A percentile compares a stretch with the other conserved stretches of the same genome.
Conservation (phyloP, 2,797 vertebrate genomes). For the Danio aesculapii region DNA sequence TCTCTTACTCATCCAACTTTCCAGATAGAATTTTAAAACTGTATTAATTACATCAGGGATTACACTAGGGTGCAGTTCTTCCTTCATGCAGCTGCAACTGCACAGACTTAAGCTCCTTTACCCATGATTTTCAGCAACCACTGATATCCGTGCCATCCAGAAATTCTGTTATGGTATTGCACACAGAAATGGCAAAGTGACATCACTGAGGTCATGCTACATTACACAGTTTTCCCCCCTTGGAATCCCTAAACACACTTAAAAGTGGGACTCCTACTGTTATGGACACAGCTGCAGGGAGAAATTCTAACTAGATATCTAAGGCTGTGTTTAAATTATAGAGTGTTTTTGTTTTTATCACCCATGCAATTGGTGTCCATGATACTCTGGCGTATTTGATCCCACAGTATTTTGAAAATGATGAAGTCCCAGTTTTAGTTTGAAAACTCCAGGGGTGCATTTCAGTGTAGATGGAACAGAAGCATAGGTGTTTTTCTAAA, state of each 20-base stretch:
- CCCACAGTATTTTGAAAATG: no score
- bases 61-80: not conserved
- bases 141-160: not conserved
- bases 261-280: constrained; percentile 3
- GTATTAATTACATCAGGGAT: constrained; percentile 20
- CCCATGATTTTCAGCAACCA: constrained; percentile 6
- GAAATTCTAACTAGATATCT: not conserved
- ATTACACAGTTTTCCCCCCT: not conserved
- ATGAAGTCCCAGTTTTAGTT: no score
- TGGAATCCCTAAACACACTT: not conserved
- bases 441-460: no score
- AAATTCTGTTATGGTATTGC: not conserved
- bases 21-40: not conserved
- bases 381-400: no score
- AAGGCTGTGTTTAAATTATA: no score
- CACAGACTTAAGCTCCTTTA: constrained; percentile 4
- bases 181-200: constrained; percentile 6
- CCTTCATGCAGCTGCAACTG: constrained; percentile 19
- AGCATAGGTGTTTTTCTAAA: no score
- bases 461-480: no score
- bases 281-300: not conserved
- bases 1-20: not conserved
- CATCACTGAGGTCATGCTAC: constrained; percentile 12
- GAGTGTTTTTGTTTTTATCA: no score
- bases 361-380: no score